These are phyloP conservation scores for Zaprionus taronus DNA, from an alignment of 1,140 invertebrate species.

Conservation along the genomic window DNA sequence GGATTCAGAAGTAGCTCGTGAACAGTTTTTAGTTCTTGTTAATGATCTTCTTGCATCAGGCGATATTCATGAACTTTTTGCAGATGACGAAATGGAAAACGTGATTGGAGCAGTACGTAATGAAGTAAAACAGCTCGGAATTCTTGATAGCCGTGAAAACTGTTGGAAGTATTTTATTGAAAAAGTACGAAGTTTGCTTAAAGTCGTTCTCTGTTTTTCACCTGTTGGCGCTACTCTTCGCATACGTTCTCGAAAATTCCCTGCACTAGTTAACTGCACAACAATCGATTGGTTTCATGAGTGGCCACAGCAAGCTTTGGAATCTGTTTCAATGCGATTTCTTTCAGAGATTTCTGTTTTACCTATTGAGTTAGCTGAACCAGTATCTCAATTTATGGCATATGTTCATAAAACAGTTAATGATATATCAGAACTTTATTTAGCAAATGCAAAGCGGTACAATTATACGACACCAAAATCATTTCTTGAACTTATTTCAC, in stretches of 20 bases:
- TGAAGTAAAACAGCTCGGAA: slow-evolving; percentile 91
- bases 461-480: slow-evolving; percentile 98
- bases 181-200: slow-evolving; percentile 90
- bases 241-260: slow-evolving; percentile 95
- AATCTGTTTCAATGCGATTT: slow-evolving; percentile 94
- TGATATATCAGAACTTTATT: slow-evolving; percentile 92
- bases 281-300: slow-evolving; percentile 98
- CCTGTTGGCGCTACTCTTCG: slow-evolving; percentile 94
- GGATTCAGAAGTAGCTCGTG: slow-evolving; percentile 96
- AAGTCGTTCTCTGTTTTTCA: slow-evolving; percentile 95
- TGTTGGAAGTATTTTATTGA: slow-evolving; percentile 98
- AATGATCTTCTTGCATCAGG: slow-evolving; percentile 97
- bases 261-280: slow-evolving; percentile 96
- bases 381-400: slow-evolving; percentile 95
- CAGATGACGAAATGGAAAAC: slow-evolving; percentile 96
- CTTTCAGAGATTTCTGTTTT: slow-evolving; percentile 90
- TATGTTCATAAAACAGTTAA: slow-evolving; percentile 95
- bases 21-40: slow-evolving; percentile 95
- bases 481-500: slow-evolving; percentile 96
- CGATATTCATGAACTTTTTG: slow-evolving; percentile 95
- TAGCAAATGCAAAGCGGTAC: slow-evolving; percentile 94
- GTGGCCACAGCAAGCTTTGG: slow-evolving; percentile 96
- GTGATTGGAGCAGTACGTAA: slow-evolving; percentile 92
- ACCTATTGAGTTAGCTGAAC: slow-evolving; percentile 86
- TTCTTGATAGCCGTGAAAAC: slow-evolving; percentile 95